Conservation (phyloP, 1,140 invertebrate species). For the Temnothorax longispinosus region DNA sequence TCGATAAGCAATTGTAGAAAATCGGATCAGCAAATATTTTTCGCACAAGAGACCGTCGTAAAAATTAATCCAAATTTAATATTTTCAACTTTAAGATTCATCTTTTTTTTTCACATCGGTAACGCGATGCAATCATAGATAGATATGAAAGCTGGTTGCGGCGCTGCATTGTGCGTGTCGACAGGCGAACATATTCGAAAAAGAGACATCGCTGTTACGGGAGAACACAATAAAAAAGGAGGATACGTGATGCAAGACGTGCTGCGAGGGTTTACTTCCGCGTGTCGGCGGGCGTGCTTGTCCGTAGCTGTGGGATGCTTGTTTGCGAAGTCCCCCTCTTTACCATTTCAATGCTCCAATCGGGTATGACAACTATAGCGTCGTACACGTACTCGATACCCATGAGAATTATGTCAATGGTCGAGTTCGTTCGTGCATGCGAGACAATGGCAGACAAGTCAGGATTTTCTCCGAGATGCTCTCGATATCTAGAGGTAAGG, state of each 20-base stretch:
- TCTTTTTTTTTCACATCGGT: not conserved
- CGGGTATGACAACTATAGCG: constrained; percentile 77
- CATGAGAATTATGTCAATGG: constrained; percentile 79
- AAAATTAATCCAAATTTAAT: not conserved
- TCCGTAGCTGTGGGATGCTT: constrained; percentile 68
- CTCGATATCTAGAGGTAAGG: not conserved
- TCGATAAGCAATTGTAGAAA: not conserved
- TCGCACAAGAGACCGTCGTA: not conserved
- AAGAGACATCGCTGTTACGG: constrained; percentile 23
- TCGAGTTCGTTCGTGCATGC: constrained; percentile 35
- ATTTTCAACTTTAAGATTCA: not conserved
- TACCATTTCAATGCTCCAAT: constrained; percentile 82
- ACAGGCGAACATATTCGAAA: constrained; percentile 23
- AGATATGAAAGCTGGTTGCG: not conserved
- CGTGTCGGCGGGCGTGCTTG: constrained; percentile 77
- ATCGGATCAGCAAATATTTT: not conserved
- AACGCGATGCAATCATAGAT: not conserved
- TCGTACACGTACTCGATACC: constrained; percentile 80
- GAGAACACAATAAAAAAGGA: constrained; percentile 38
- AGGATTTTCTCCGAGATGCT: constrained; percentile 7
- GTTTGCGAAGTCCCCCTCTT: constrained; percentile 78
- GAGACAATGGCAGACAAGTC: constrained; percentile 24
- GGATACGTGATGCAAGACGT: constrained; percentile 47
- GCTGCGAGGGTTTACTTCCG: constrained; percentile 50
- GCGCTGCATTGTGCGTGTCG: not conserved